These are phyloP conservation scores for Musca vetustissima DNA, from an alignment of 1,140 invertebrate genomes.

Conservation along the genomic window DNA sequence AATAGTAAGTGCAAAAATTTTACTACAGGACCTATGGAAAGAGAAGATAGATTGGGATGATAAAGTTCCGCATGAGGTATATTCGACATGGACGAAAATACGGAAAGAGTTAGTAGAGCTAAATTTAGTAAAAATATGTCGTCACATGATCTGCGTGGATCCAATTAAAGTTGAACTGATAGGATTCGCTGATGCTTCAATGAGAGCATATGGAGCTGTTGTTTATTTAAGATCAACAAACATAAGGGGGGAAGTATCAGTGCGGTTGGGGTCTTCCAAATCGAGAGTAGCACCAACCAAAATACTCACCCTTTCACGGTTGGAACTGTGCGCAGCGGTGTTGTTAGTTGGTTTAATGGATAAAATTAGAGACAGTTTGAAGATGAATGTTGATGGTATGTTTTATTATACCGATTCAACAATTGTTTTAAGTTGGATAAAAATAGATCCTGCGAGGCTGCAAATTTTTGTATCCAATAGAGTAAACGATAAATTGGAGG, in stretches of 20 bases:
- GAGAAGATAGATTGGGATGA: slow-evolving; percentile 48
- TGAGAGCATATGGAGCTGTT: slow-evolving; percentile 29
- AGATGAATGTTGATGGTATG: not conserved
- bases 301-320: not conserved
- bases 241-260: not conserved
- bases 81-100: not conserved
- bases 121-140: slow-evolving; percentile 2
- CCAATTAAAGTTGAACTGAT: slow-evolving; percentile 13
- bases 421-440: slow-evolving; percentile 1
- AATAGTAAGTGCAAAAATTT: slow-evolving; percentile 48
- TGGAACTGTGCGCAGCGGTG: slow-evolving; percentile 1
- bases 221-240: slow-evolving; percentile 21
- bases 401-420: slow-evolving; percentile 9
- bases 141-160: slow-evolving; percentile 7
- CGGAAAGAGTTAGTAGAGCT: not conserved
- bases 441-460: slow-evolving; percentile 4
- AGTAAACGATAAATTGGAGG: not conserved
- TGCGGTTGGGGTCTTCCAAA: not conserved
- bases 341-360: not conserved
- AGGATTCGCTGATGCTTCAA: slow-evolving; percentile 30
- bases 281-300: not conserved
- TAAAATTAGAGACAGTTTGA: not conserved
- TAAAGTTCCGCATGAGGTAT: slow-evolving; percentile 5
- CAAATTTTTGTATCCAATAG: slow-evolving; percentile 11
- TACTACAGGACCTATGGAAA: slow-evolving; percentile 54